Conservation (phyloP, 2,888 invertebrate genomes). For the Carpatolechia fugitivella region DNA sequence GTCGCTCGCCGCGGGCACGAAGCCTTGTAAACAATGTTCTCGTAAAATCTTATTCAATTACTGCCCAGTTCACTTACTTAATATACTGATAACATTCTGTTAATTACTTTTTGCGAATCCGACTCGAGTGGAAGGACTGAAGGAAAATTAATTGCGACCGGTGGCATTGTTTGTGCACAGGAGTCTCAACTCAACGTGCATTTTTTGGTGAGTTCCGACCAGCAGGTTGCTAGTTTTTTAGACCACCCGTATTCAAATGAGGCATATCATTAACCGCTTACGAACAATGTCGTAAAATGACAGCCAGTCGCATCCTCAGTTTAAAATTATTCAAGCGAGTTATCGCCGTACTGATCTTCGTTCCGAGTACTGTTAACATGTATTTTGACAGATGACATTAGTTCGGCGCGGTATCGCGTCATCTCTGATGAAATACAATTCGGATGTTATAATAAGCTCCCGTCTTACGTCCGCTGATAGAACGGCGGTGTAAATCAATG, state of each 20-base stretch:
- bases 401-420: constrained; percentile 72
- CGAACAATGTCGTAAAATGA: constrained; percentile 75
- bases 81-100: constrained; percentile 57
- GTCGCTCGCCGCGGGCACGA: constrained; percentile 68
- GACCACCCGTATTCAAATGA: constrained; percentile 76
- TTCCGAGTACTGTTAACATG: constrained; percentile 69
- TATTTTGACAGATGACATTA: constrained; percentile 80
- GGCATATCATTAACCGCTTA: constrained; percentile 67
- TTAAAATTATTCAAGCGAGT: constrained; percentile 57
- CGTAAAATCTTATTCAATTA: constrained; percentile 74
- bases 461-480: constrained; percentile 71
- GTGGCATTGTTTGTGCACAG: constrained; percentile 2
- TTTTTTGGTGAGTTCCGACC: neutral
- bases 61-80: constrained; percentile 50
- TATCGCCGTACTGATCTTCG: constrained; percentile 53
- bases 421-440: constrained; percentile 73
- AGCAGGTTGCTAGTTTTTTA: constrained; percentile 32
- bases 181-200: constrained; percentile 6
- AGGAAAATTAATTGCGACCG: constrained; percentile 14
- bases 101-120: constrained; percentile 41
- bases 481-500: constrained; percentile 60
- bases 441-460: constrained; percentile 75
- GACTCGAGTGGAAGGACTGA: constrained; percentile 15
- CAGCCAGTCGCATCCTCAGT: constrained; percentile 64
- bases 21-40: constrained; percentile 73